Percentiles rank a stretch among this genome's conserved stretches.
Evolutionary conservation across 2,888 invertebrate species (phyloP).

Genomic region (Plemyria rubiginata): DNA sequence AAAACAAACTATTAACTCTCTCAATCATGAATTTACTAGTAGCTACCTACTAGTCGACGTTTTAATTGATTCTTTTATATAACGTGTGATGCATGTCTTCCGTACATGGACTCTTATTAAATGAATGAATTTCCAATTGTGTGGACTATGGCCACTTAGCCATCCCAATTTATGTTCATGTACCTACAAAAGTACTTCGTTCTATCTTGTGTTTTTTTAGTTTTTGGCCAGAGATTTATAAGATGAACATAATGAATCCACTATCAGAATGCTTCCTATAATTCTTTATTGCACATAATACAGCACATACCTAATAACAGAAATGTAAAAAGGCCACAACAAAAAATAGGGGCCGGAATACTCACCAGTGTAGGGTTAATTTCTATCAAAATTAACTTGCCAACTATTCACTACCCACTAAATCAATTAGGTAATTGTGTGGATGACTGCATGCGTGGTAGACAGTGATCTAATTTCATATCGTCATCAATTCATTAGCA

Average conservation of each 20-base stretch:
- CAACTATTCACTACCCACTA: conserved; percentile 27
- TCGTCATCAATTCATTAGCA: conserved; percentile 38
- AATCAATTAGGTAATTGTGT: conserved; percentile 33
- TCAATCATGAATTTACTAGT: conserved; percentile 13
- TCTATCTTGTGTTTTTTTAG: no score
- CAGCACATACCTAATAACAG: no score
- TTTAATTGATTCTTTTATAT: background rate
- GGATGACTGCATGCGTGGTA: conserved; percentile 27
- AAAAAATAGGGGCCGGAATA: background rate
- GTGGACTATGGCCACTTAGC: no score
- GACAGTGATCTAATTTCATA: conserved; percentile 40
- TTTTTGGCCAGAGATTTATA: no score
- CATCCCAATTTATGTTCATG: no score
- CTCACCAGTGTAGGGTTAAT: background rate
- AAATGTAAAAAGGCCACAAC: background rate
- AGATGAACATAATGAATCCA: no score
- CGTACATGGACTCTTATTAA: background rate
- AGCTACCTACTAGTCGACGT: background rate
- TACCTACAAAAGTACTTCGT: no score
- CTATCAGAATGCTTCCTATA: no score
- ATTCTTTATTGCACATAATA: no score
- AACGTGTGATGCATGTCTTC: background rate
- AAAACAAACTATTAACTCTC: conserved; percentile 29
- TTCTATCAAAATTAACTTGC: conserved; percentile 10
- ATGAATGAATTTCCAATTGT: background rate